Evolutionary conservation across 2,113 vertebrate species (phyloP).

Genomic region (Oxyura jamaicensis): DNA sequence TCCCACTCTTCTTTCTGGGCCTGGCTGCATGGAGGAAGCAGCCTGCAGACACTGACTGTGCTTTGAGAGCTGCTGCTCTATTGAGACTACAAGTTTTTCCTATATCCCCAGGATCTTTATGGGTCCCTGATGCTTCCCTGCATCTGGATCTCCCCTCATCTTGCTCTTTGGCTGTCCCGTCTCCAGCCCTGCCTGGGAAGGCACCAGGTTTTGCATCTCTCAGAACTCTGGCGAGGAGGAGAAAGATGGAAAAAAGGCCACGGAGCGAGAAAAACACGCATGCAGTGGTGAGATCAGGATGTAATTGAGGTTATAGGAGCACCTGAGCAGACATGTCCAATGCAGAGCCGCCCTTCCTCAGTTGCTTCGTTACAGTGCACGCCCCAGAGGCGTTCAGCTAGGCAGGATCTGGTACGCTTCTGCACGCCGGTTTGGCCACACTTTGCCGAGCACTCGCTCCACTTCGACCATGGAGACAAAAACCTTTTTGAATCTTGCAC

Average conservation of each 20-base stretch:
- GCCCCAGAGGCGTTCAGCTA: conserved; percentile 71
- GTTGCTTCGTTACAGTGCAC: conserved; percentile 82
- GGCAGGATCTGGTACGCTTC: conserved; percentile 86
- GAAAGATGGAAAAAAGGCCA: background rate
- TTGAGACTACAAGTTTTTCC: background rate
- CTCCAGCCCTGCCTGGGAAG: fast-evolving
- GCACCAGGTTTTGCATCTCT: background rate
- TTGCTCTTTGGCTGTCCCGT: background rate
- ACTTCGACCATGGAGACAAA: conserved; percentile 91
- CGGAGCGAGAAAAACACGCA: background rate
- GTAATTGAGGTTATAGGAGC: background rate
- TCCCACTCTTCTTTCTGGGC: background rate
- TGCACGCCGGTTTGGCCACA: conserved; percentile 88
- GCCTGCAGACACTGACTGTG: background rate
- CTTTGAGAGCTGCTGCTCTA: background rate
- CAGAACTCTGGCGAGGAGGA: background rate
- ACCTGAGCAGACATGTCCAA: conserved; percentile 83
- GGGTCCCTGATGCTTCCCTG: background rate
- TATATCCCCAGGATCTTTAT: background rate
- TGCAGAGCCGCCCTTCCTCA: conserved; percentile 86
- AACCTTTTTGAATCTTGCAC: conserved; percentile 59
- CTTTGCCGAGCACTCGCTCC: conserved; percentile 87
- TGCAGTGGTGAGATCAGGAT: background rate
- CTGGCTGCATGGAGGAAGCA: background rate
- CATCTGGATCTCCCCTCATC: background rate